A percentile compares a stretch with the other conserved stretches of the same genome.
These are phyloP conservation scores for Ibycter americanus DNA, from an alignment of 2,797 vertebrate species.

Conservation along the genomic window DNA sequence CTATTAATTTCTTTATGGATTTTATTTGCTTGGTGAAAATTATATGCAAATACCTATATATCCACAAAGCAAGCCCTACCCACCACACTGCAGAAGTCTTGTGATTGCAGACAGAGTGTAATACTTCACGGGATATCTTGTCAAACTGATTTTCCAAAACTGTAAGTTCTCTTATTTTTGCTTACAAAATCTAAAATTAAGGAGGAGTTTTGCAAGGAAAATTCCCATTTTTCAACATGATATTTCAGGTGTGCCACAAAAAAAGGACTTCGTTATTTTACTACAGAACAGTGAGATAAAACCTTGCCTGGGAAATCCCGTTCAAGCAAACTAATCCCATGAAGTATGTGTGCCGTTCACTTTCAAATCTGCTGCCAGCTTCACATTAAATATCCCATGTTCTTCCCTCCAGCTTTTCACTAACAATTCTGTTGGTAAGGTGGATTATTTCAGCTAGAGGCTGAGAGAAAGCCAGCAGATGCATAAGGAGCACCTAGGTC, in stretches of 20 bases:
- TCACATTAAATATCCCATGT: not conserved
- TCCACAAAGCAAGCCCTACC: not conserved
- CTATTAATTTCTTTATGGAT: not conserved
- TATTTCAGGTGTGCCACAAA: not conserved
- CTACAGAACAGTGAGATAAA: not conserved
- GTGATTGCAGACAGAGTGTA: not conserved
- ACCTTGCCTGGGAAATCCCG: not conserved
- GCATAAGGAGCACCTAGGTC: not conserved
- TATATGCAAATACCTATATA: not conserved
- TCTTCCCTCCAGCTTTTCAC: not conserved
- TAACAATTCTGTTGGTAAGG: not conserved
- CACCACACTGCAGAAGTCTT: accelerated
- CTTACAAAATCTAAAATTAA: accelerated
- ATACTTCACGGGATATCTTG: not conserved
- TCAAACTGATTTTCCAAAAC: not conserved
- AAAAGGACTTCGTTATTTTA: not conserved
- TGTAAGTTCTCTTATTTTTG: not conserved
- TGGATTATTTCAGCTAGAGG: not conserved
- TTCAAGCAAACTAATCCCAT: not conserved
- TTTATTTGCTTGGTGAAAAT: not conserved
- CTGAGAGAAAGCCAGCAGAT: not conserved
- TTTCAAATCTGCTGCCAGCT: not conserved
- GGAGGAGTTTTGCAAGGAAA: not conserved
- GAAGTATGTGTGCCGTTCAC: not conserved
- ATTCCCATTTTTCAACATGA: not conserved